phyloP scores from a whole-genome alignment of 2,888 invertebrate species.

The Microplitis manilae region DNA sequence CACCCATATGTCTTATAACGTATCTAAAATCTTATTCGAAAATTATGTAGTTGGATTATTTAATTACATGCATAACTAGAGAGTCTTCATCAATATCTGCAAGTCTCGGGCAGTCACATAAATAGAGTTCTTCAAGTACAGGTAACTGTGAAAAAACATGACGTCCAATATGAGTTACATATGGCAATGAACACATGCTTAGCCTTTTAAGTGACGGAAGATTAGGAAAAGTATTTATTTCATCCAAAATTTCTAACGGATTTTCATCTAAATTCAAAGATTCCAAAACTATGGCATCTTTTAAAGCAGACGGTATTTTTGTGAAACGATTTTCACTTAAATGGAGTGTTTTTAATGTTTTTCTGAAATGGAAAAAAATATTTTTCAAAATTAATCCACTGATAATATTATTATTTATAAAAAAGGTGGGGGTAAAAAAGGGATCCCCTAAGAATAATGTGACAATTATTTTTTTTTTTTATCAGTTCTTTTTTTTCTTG shows the following conservation, averaged over 20 bases:
- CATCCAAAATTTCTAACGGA: conserved; percentile 76
- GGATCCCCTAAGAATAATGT: no score
- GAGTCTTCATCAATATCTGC: conserved; percentile 76
- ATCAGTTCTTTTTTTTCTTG: no score
- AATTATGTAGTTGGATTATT: neutral
- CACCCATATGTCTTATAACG: no score
- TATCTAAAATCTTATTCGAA: neutral
- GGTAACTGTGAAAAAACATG: conserved; percentile 75
- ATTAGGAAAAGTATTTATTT: conserved; percentile 75
- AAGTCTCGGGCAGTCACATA: conserved; percentile 79
- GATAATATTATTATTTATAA: neutral
- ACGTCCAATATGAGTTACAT: conserved; percentile 75
- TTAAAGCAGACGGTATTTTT: conserved; percentile 76
- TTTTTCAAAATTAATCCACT: neutral
- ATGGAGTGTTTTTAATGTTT: conserved; percentile 76
- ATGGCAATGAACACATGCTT: conserved; percentile 80
- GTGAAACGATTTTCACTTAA: conserved; percentile 79
- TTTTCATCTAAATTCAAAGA: conserved; percentile 81
- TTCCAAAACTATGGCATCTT: conserved; percentile 76
- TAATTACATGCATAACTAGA: conserved; percentile 71
- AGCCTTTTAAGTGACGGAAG: conserved; percentile 78
- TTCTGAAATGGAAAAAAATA: conserved; percentile 6
- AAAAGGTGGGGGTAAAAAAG: neutral
- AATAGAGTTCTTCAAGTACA: conserved; percentile 75
- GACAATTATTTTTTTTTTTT: no score